Conservation (phyloP, 1,140 invertebrate genomes). For the Meteorus sp. region DNA sequence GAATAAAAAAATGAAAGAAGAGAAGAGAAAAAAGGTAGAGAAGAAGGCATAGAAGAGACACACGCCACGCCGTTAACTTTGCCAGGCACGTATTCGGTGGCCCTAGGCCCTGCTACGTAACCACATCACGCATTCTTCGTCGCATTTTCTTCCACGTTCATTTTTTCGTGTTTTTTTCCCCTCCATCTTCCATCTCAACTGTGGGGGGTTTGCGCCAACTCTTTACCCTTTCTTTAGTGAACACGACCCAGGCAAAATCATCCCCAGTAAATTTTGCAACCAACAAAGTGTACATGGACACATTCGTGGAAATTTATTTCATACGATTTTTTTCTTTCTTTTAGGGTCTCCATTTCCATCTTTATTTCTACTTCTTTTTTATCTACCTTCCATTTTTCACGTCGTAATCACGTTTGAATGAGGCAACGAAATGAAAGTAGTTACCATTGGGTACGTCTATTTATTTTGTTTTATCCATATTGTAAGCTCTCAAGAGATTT, state of each 20-base stretch:
- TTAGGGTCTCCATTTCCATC: slow-evolving; percentile 8
- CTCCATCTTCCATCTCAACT: neutral
- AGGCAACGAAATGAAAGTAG: too few species aligned
- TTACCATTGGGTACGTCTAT: too few species aligned
- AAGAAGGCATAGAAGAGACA: too few species aligned
- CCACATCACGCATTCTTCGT: slow-evolving; percentile 1
- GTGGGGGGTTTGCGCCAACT: neutral
- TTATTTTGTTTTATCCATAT: too few species aligned
- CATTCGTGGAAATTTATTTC: slow-evolving; percentile 4
- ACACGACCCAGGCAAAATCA: slow-evolving; percentile 17
- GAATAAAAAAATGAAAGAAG: too few species aligned
- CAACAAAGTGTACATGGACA: too few species aligned
- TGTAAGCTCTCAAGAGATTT: too few species aligned
- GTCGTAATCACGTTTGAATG: too few species aligned
- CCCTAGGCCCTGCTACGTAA: neutral
- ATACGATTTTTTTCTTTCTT: neutral
- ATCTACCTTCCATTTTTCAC: too few species aligned
- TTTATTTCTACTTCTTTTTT: too few species aligned
- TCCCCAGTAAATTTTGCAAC: slow-evolving; percentile 26
- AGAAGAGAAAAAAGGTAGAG: too few species aligned
- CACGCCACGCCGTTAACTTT: neutral
- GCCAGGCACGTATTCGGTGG: neutral
- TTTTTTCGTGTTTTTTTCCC: too few species aligned
- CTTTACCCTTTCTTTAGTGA: neutral
- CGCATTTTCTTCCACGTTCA: neutral